A percentile compares a stretch with the other conserved stretches of the same genome.
These are phyloP conservation scores for Caretta caretta DNA, from an alignment of 2,113 vertebrate genomes.

Conservation along the genomic window DNA sequence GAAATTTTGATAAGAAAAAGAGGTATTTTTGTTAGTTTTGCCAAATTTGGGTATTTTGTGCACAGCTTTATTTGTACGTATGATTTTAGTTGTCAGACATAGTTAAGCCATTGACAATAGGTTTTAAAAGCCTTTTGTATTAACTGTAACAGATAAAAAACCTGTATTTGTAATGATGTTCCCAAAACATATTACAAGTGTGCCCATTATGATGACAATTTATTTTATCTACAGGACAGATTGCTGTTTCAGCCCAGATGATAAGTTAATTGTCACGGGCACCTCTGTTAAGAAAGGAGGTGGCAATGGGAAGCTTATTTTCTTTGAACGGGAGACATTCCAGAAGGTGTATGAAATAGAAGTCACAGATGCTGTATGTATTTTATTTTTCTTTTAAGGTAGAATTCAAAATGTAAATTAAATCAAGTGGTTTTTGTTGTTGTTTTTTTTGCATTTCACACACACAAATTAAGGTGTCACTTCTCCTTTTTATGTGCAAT, in stretches of 20 bases:
- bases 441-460: not conserved
- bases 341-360: constrained; percentile 92
- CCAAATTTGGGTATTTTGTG: not conserved
- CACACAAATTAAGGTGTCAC: not conserved
- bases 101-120: not conserved
- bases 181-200: fast-evolving
- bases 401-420: not conserved
- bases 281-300: constrained; percentile 92
- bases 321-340: constrained; percentile 90
- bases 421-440: not conserved
- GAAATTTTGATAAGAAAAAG: not conserved
- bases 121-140: not conserved
- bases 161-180: not conserved
- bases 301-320: constrained; percentile 91
- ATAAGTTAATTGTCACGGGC: constrained; percentile 93
- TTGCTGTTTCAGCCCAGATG: constrained; percentile 97
- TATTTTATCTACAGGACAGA: constrained; percentile 87
- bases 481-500: not conserved
- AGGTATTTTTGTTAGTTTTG: not conserved
- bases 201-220: not conserved
- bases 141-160: not conserved
- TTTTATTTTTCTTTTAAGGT: not conserved
- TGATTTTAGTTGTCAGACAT: not conserved
- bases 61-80: not conserved
- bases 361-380: constrained; percentile 92